Conservation (phyloP, 2,113 vertebrate species). For the Spheniscus mendiculus region DNA sequence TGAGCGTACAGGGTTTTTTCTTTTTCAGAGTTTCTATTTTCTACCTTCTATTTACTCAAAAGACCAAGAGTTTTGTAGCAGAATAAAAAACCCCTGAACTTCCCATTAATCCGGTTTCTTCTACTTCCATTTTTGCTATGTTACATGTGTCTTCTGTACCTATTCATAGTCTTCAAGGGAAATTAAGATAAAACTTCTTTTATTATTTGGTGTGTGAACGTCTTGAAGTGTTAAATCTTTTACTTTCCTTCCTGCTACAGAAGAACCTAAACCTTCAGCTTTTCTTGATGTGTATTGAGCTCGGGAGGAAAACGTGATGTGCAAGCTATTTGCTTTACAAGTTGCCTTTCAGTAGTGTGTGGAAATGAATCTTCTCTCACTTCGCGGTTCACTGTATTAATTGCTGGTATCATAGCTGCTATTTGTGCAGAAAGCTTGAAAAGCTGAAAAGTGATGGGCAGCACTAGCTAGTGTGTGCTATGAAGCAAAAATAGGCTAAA, state of each 20-base stretch:
- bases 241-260: neutral
- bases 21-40: neutral
- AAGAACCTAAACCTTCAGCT: neutral
- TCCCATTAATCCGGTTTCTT: neutral
- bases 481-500: neutral
- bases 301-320: neutral
- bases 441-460: neutral
- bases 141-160: fast-evolving
- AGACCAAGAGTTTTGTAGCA: neutral
- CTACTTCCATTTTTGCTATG: neutral
- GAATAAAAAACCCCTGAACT: neutral
- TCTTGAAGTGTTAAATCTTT: neutral
- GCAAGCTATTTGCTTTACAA: neutral
- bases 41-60: neutral
- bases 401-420: neutral
- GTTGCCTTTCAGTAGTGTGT: neutral
- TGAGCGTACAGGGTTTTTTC: neutral
- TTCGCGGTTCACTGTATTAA: neutral
- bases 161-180: neutral
- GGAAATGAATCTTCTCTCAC: neutral
- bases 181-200: neutral
- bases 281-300: neutral
- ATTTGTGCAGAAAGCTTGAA: neutral
- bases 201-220: neutral
- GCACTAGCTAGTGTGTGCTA: fast-evolving